phyloP scores from a whole-genome alignment of 2,113 vertebrate species.

The Zapornia atra region DNA sequence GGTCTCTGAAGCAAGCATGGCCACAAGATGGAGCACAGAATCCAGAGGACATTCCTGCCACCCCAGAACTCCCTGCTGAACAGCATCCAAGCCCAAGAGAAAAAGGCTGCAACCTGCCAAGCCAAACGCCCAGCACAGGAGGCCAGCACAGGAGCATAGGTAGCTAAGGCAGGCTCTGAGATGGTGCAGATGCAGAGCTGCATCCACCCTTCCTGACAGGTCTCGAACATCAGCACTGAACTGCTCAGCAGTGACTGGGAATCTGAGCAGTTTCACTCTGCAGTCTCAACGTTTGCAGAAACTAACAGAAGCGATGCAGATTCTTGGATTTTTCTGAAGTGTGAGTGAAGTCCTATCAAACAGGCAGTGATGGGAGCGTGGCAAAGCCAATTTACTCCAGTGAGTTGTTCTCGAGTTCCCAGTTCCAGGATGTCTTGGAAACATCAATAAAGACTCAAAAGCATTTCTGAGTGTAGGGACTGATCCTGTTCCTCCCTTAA shows the following conservation, averaged over 20 bases:
- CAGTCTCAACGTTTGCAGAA: background rate
- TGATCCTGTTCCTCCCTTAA: background rate
- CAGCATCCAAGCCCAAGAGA: background rate
- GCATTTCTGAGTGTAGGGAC: background rate
- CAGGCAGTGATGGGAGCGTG: background rate
- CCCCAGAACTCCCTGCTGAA: background rate
- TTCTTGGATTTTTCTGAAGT: background rate
- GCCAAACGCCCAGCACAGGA: background rate
- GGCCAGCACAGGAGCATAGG: fast-evolving
- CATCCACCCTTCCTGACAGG: background rate
- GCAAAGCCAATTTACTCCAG: background rate
- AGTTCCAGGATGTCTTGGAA: background rate
- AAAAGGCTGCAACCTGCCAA: background rate
- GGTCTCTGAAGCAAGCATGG: fast-evolving
- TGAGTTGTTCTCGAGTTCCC: background rate
- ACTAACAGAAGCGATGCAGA: background rate
- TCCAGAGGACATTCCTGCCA: background rate
- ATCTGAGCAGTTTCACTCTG: background rate
- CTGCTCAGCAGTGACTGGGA: background rate
- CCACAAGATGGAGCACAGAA: conserved; percentile 63
- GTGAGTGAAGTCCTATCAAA: background rate
- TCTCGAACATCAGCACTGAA: background rate
- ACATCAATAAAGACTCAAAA: background rate
- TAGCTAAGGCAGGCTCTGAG: background rate
- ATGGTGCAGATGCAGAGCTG: background rate